phyloP scores from a whole-genome alignment of 1,140 invertebrate species.

The Metopolophium dirhodum region DNA sequence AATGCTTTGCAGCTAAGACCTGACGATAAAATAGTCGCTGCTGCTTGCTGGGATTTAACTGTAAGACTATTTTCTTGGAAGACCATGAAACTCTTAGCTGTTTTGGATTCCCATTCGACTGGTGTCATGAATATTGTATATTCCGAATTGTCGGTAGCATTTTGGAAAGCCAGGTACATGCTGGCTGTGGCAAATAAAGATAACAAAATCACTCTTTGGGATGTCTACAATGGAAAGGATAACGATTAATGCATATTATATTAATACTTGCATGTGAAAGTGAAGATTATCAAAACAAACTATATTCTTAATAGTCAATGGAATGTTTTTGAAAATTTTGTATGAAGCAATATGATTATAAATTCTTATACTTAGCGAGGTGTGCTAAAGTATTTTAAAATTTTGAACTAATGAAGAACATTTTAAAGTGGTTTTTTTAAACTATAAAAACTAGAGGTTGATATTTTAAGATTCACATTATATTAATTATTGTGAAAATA shows the following conservation, averaged over 20 bases:
- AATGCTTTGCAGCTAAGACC: slow-evolving; percentile 72
- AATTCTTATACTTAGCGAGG: neutral
- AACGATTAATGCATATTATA: neutral
- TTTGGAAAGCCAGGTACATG: slow-evolving; percentile 72
- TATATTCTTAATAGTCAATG: neutral
- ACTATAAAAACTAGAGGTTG: neutral
- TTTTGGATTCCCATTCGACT: slow-evolving; percentile 74
- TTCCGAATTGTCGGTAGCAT: slow-evolving; percentile 68
- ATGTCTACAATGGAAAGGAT: slow-evolving; percentile 67
- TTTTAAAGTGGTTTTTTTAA: neutral
- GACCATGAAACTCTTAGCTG: slow-evolving; percentile 74
- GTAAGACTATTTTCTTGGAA: slow-evolving; percentile 81
- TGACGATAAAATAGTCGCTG: slow-evolving; percentile 78
- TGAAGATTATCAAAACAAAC: neutral
- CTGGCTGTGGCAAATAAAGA: slow-evolving; percentile 76
- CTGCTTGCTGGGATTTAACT: slow-evolving; percentile 78
- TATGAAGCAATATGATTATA: neutral
- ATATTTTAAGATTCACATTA: neutral
- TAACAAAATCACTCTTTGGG: slow-evolving; percentile 76
- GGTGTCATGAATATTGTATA: slow-evolving; percentile 74
- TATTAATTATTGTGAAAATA: neutral
- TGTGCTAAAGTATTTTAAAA: neutral
- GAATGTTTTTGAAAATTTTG: slow-evolving; percentile 5
- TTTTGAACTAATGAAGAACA: neutral
- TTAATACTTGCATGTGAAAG: neutral